A percentile compares a stretch with the other conserved stretches of the same genome.
phyloP scores from a whole-genome alignment of 2,797 vertebrate genomes.

The Ptychobarbus kaznakovi region DNA sequence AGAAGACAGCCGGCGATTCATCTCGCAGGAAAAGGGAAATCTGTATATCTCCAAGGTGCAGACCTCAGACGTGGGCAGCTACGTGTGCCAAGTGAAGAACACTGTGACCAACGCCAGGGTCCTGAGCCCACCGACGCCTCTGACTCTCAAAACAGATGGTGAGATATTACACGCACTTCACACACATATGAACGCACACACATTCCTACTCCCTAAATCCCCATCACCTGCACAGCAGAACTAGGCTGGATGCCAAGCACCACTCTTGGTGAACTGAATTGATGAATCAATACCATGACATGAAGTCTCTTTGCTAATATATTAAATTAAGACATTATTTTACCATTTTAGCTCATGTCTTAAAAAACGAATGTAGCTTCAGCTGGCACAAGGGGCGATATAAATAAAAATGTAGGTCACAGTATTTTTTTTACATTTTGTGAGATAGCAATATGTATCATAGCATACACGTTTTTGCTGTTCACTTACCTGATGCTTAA shows the following conservation, averaged over 20 bases:
- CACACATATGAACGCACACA: conserved; percentile 14
- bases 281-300: conserved; percentile 40
- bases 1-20: conserved; percentile 96
- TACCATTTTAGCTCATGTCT: background rate
- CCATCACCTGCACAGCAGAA: conserved; percentile 35
- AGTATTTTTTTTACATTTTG: background rate
- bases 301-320: conserved; percentile 13
- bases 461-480: background rate
- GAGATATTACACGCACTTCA: conserved; percentile 10
- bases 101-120: conserved; percentile 90
- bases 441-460: background rate
- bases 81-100: conserved; percentile 97
- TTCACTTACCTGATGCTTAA: background rate
- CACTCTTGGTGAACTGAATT: background rate
- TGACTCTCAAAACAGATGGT: conserved; percentile 89
- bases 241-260: conserved; percentile 10
- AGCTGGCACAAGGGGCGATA: background rate
- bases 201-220: background rate
- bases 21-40: conserved; percentile 96
- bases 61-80: conserved; percentile 94
- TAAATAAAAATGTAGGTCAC: background rate
- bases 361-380: background rate
- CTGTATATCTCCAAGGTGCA: conserved; percentile 98
- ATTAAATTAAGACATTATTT: conserved; percentile 2
- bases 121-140: conserved; percentile 93